Evolutionary conservation across 2,113 vertebrate genomes (phyloP), one percentile per base, ranked within the genome.

Genomic region (Neodontobutis hainanensis): DNA sequence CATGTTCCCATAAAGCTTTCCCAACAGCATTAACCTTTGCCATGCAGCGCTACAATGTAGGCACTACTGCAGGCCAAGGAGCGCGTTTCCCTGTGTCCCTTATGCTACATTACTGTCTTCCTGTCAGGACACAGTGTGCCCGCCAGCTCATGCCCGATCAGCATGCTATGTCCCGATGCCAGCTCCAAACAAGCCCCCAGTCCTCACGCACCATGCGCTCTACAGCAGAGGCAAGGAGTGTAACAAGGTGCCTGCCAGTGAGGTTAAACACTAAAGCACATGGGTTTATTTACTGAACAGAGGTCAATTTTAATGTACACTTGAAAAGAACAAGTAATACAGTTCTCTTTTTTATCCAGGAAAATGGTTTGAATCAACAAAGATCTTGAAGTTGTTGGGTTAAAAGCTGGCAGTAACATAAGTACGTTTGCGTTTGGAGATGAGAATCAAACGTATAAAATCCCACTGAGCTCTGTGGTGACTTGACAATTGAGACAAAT

Each of bases 111-210:
- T 47, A 68, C 53, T 61, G 63, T 66, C 68, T 74, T 60, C 64
- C 63, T 70, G 59, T 76, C 69, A 62, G 67, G 68, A 78, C 77
- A 74, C 47, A 15, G 36, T 63, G 77, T 82, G 64, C 58, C 58
- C 48, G 68, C 65, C 68, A 70, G 43, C 43, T 73, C 70, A 75
- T 65, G 80, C 57, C 75, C 35, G 47, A 27, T 53, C 69, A 58
- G 69, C 61, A 47, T 70, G 67, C 47, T 47, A 32, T 60, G 62
- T 57, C 59, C 65, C 62, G 10, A 16, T 34, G 43, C 65, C 60
- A 69, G 63, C 10, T 46, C 55, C 32, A 65, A 75, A 69, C 43
- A 57, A n/a, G 43, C 52, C 38, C 53, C 61, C 27, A 32, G 27
- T 35, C 47, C 15, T 36, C 43, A 4, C n/a, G 67, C 70, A 55